These are phyloP conservation scores for Busseola fusca DNA, from an alignment of 2,888 invertebrate genomes.

Conservation along the genomic window DNA sequence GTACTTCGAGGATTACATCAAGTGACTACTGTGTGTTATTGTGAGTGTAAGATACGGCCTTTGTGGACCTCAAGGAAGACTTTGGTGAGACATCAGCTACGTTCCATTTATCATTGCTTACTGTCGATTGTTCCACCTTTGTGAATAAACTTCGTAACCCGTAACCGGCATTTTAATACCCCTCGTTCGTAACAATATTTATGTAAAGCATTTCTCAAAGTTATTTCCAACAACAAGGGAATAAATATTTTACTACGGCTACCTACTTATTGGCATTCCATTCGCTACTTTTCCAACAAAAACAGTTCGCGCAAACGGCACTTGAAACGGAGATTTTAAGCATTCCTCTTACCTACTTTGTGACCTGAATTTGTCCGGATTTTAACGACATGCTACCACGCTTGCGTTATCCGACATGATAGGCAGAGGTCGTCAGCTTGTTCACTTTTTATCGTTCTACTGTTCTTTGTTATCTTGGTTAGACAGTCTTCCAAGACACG, in stretches of 20 bases:
- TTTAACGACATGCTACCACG: constrained; percentile 10
- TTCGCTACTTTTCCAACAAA: constrained; percentile 8
- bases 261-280: constrained; percentile 7
- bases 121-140: too few relatives aligned
- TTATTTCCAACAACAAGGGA: neutral
- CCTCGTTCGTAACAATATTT: too few relatives aligned
- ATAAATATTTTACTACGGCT: neutral
- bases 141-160: too few relatives aligned
- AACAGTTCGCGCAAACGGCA: constrained; percentile 29
- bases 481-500: too few relatives aligned
- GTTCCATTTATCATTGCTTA: too few relatives aligned
- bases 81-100: too few relatives aligned
- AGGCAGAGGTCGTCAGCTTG: neutral
- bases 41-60: too few relatives aligned
- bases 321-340: constrained; percentile 43
- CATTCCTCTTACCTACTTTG: constrained; percentile 46
- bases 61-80: too few relatives aligned
- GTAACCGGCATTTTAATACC: too few relatives aligned
- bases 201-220: neutral
- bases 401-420: neutral
- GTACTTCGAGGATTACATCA: too few relatives aligned
- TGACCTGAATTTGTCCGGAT: constrained; percentile 35
- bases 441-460: neutral
- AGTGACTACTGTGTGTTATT: too few relatives aligned
- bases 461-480: neutral